These are phyloP conservation scores for Delphinus delphis DNA, from an alignment of 2,113 vertebrate species.

Conservation along the genomic window DNA sequence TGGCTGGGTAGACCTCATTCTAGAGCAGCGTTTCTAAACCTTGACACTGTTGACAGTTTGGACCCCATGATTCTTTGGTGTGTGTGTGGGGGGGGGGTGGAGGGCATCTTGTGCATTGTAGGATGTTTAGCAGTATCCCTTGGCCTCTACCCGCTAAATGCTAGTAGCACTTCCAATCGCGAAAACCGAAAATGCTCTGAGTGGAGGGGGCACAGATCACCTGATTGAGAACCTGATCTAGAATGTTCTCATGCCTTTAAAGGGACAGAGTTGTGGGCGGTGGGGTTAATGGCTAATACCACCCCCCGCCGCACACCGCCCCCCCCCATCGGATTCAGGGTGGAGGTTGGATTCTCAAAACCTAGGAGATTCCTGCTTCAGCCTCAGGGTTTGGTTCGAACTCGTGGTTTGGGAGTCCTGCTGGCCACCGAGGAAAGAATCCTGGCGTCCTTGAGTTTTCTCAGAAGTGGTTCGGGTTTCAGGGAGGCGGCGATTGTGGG, in stretches of 20 bases:
- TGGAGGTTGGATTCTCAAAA: neutral
- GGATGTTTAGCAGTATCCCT: neutral
- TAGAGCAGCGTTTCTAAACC: neutral
- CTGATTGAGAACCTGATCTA: neutral
- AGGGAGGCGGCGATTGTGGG: conserved; percentile 63
- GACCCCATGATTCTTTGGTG: neutral
- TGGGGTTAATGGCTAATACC: neutral
- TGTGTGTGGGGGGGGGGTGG: neutral
- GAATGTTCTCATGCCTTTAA: neutral
- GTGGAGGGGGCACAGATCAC: neutral
- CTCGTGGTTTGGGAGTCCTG: conserved; percentile 63
- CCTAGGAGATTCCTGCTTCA: neutral
- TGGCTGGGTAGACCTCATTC: neutral
- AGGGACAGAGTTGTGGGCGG: neutral
- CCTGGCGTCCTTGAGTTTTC: conserved; percentile 81
- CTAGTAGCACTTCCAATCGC: fast-evolving
- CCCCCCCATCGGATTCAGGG: neutral
- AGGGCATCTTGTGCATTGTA: too few relatives aligned
- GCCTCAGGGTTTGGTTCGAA: conserved; percentile 10
- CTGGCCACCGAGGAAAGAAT: conserved; percentile 70
- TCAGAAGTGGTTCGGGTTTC: conserved; percentile 79
- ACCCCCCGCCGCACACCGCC: neutral
- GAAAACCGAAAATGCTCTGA: neutral
- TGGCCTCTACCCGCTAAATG: neutral
- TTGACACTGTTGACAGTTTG: neutral